Conservation (phyloP, 2,797 vertebrate species). For the Lophius americanus region DNA sequence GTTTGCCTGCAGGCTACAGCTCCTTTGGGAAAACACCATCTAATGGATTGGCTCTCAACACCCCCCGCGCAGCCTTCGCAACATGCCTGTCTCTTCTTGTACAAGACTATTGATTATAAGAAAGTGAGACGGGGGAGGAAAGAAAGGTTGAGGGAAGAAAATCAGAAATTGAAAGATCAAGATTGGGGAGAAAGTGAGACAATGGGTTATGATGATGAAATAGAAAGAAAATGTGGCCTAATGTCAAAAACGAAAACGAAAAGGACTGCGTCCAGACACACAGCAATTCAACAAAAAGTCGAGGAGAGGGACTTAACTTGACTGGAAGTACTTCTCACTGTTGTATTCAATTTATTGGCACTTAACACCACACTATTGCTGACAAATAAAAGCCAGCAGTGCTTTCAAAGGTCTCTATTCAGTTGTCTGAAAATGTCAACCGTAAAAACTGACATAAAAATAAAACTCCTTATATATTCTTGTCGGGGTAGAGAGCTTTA, state of each 20-base stretch:
- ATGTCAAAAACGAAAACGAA: neutral
- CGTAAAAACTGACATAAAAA: too few species aligned
- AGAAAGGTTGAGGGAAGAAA: slow-evolving; percentile 9
- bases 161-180: slow-evolving; percentile 25
- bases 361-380: too few species aligned
- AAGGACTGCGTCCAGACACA: neutral
- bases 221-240: slow-evolving; percentile 18
- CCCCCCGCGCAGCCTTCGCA: neutral
- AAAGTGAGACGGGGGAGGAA: slow-evolving; percentile 21
- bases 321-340: too few species aligned
- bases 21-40: slow-evolving; percentile 58
- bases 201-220: slow-evolving; percentile 7
- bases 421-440: too few species aligned
- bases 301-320: too few species aligned
- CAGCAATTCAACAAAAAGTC: too few species aligned
- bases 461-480: too few species aligned
- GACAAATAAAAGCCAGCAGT: too few species aligned
- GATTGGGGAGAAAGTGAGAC: slow-evolving; percentile 6
- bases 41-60: slow-evolving; percentile 63
- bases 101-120: slow-evolving; percentile 70
- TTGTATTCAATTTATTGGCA: too few species aligned
- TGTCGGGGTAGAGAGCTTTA: too few species aligned
- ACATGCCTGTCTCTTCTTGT: slow-evolving; percentile 42
- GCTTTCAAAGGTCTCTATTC: too few species aligned
- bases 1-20: slow-evolving; percentile 39